Conservation (phyloP, 1,140 invertebrate species). For the Drosophila asahinai region DNA sequence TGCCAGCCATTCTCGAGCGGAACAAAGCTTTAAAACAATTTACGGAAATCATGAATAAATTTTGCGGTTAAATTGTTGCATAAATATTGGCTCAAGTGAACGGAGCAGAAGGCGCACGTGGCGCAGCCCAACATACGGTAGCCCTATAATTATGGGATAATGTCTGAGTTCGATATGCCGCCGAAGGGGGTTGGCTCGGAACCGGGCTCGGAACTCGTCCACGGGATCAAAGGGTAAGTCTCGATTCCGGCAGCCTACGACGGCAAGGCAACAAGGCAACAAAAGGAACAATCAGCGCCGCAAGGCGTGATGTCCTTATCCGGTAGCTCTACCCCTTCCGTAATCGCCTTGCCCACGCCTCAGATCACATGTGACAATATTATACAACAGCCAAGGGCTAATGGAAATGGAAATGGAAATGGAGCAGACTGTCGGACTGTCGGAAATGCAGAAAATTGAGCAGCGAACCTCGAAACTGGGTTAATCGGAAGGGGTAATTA, state of each 20-base stretch:
- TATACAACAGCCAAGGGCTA: slow-evolving; percentile 67
- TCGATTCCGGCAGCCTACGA: slow-evolving; percentile 51
- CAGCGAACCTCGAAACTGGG: slow-evolving; percentile 70
- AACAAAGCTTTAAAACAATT: slow-evolving; percentile 70
- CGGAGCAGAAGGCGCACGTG: slow-evolving; percentile 62
- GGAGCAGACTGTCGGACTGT: slow-evolving; percentile 24
- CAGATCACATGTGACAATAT: slow-evolving; percentile 84
- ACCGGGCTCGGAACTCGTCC: slow-evolving; percentile 13
- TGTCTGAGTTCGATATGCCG: slow-evolving; percentile 75
- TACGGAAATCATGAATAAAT: slow-evolving; percentile 82
- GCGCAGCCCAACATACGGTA: slow-evolving; percentile 59
- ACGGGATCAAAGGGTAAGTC: slow-evolving; percentile 80
- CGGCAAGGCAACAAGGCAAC: slow-evolving; percentile 48
- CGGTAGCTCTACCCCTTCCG: slow-evolving; percentile 48
- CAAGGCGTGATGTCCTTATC: slow-evolving; percentile 60
- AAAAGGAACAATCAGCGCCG: slow-evolving; percentile 83
- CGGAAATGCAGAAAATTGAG: slow-evolving; percentile 76
- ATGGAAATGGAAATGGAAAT: slow-evolving; percentile 76
- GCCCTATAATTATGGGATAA: slow-evolving; percentile 85
- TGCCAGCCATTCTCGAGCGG: background rate
- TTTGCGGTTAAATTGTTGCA: slow-evolving; percentile 84
- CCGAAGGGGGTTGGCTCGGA: slow-evolving; percentile 20
- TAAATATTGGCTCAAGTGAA: slow-evolving; percentile 74
- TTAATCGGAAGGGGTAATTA: slow-evolving; percentile 81
- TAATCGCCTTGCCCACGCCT: slow-evolving; percentile 79